phyloP scores from a whole-genome alignment of 1,140 invertebrate genomes.

The Dendrolimus kikuchii region DNA sequence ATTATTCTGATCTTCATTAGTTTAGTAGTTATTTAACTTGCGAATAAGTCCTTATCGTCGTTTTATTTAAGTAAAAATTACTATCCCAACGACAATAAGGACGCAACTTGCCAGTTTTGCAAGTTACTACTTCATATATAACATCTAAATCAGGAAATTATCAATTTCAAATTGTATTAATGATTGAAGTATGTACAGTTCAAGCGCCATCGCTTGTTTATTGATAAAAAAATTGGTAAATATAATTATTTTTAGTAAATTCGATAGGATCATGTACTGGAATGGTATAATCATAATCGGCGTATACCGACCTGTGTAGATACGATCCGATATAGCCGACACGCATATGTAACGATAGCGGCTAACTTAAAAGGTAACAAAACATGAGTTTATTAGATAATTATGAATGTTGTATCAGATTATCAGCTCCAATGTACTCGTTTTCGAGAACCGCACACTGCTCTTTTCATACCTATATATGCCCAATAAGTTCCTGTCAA shows the following conservation, averaged over 20 bases:
- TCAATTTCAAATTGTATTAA: no score
- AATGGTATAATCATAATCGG: conserved; percentile 23
- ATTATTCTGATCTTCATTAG: no score
- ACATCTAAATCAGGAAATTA: no score
- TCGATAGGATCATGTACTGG: conserved; percentile 6
- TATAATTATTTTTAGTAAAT: conserved; percentile 11
- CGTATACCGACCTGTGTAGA: conserved; percentile 25
- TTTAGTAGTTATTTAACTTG: no score
- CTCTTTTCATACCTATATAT: neutral
- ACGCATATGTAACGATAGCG: conserved; percentile 53
- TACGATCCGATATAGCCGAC: conserved; percentile 30
- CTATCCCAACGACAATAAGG: no score
- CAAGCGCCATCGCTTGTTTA: no score
- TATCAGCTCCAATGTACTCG: conserved; percentile 29
- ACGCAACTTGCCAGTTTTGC: no score
- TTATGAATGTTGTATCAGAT: conserved; percentile 52
- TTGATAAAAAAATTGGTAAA: neutral
- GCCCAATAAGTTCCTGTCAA: neutral
- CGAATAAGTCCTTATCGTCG: no score
- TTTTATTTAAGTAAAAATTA: no score
- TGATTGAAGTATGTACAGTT: no score
- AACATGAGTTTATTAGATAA: conserved; percentile 60
- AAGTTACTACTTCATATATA: no score
- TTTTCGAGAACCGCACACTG: conserved; percentile 25
- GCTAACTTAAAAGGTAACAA: conserved; percentile 45